These are phyloP conservation scores for Pseudobourletiella spinata DNA, from an alignment of 1,140 invertebrate genomes.

Conservation along the genomic window DNA sequence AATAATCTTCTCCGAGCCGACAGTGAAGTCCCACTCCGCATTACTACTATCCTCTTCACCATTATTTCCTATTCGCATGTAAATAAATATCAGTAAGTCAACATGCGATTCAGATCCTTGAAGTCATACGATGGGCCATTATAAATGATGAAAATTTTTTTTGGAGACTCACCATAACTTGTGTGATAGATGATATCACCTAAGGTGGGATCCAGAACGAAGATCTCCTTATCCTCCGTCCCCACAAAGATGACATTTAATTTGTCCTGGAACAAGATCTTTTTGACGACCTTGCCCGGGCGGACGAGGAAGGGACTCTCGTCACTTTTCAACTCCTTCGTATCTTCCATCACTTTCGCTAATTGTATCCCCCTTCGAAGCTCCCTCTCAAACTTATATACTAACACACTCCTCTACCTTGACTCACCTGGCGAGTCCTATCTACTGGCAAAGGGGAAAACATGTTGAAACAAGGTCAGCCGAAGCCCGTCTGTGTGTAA, in stretches of 20 bases:
- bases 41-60: neutral
- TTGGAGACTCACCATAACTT: neutral
- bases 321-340: slow-evolving; percentile 3
- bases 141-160: neutral
- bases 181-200: neutral
- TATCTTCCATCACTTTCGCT: neutral
- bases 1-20: slow-evolving; percentile 24
- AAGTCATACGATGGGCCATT: neutral
- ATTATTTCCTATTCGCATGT: neutral
- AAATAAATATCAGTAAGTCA: neutral
- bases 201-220: slow-evolving; percentile 30
- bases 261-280: slow-evolving; percentile 30
- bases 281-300: slow-evolving; percentile 8
- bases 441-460: too few species aligned
- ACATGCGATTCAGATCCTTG: neutral
- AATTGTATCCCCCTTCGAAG: neutral
- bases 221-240: slow-evolving; percentile 14
- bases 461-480: too few species aligned
- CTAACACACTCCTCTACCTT: neutral
- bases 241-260: slow-evolving; percentile 32
- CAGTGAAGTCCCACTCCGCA: slow-evolving; percentile 19
- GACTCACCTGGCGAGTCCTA: too few species aligned
- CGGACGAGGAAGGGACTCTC: slow-evolving; percentile 13
- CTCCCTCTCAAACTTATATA: neutral
- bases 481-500: too few species aligned